Conservation (phyloP, 1,140 invertebrate genomes). For the Drosophila murphyi region DNA sequence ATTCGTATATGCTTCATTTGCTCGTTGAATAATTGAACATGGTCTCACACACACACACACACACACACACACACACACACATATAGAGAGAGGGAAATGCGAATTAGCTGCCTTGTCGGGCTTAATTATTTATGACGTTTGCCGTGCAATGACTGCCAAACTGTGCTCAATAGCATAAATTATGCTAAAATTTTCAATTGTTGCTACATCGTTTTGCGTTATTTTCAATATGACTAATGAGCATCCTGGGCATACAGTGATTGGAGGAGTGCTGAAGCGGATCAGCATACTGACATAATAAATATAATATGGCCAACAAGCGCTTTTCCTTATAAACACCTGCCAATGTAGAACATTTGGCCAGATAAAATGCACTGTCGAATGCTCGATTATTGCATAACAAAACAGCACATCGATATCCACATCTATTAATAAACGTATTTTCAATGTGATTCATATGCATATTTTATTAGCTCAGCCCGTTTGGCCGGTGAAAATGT, state of each 20-base stretch:
- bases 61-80: neutral
- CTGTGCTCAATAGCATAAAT: slow-evolving; percentile 60
- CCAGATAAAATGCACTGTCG: slow-evolving; percentile 57
- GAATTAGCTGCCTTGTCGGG: slow-evolving; percentile 58
- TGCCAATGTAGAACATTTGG: slow-evolving; percentile 35
- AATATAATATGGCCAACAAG: slow-evolving; percentile 12
- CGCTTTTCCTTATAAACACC: slow-evolving; percentile 44
- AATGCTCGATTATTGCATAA: slow-evolving; percentile 55
- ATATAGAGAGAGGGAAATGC: slow-evolving; percentile 20
- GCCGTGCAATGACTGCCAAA: slow-evolving; percentile 57
- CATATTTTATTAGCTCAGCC: slow-evolving; percentile 64
- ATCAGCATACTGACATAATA: neutral
- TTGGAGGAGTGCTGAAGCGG: neutral
- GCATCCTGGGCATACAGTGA: neutral
- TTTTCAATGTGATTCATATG: slow-evolving; percentile 60
- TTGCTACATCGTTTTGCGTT: slow-evolving; percentile 55
- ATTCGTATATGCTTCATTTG: slow-evolving; percentile 55
- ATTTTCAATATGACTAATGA: slow-evolving; percentile 70
- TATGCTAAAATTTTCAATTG: slow-evolving; percentile 56
- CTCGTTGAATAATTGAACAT: slow-evolving; percentile 69
- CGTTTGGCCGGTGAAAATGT: neutral
- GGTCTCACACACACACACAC: slow-evolving; percentile 12
- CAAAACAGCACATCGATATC: slow-evolving; percentile 47
- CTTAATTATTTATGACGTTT: slow-evolving; percentile 63
- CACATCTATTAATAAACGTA: slow-evolving; percentile 74